Evolutionary conservation across 2,888 invertebrate genomes (phyloP).

Genomic region (Cerastis leucographa): DNA sequence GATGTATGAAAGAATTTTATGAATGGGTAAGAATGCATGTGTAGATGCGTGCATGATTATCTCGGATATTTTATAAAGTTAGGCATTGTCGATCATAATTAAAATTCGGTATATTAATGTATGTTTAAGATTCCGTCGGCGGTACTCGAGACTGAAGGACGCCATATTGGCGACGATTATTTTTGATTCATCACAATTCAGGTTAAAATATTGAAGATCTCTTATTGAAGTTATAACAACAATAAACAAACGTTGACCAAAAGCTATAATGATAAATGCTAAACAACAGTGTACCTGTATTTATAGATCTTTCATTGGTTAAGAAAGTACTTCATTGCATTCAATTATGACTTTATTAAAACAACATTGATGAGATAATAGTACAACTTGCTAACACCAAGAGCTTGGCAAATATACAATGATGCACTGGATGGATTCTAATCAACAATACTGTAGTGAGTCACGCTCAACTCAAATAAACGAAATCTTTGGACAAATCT

Average conservation of each 20-base stretch:
- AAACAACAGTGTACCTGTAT: not conserved
- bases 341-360: not conserved
- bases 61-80: conserved; percentile 86
- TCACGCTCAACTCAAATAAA: not conserved
- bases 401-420: not conserved
- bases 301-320: not conserved
- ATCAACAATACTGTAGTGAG: not conserved
- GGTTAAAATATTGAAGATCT: conserved; percentile 3
- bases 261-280: not conserved
- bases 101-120: conserved; percentile 82
- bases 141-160: conserved; percentile 84
- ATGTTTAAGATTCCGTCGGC: conserved; percentile 86
- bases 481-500: conserved; percentile 26
- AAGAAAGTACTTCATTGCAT: conserved; percentile 18
- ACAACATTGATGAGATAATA: not conserved
- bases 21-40: conserved; percentile 77
- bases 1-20: conserved; percentile 80
- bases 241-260: not conserved
- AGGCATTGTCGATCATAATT: conserved; percentile 84
- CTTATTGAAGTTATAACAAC: not conserved
- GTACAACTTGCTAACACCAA: not conserved
- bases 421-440: conserved; percentile 1
- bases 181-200: conserved; percentile 83
- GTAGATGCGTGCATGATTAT: conserved; percentile 77
- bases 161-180: conserved; percentile 87